Conservation (phyloP, 1,140 invertebrate genomes). For the Harpegnathos saltator region DNA sequence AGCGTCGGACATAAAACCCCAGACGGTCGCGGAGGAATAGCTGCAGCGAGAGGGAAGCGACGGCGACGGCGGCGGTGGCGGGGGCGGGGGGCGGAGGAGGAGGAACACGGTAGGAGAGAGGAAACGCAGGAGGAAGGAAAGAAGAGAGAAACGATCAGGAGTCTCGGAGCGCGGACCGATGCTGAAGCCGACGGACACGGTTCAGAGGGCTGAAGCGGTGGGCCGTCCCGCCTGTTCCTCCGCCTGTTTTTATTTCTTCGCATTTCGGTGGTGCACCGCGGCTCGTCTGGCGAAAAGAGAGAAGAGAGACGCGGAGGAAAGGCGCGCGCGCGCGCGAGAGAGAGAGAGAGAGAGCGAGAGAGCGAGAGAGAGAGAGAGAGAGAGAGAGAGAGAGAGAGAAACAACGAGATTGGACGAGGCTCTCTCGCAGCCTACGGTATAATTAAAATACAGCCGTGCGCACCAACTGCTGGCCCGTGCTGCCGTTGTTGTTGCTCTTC, state of each 20-base stretch:
- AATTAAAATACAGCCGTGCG: slow-evolving; percentile 85
- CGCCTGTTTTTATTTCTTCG: slow-evolving; percentile 77
- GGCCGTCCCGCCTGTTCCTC: slow-evolving; percentile 77
- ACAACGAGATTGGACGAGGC: slow-evolving; percentile 77
- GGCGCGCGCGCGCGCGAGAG: slow-evolving; percentile 23
- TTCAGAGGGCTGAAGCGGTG: slow-evolving; percentile 80
- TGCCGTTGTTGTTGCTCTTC: slow-evolving; percentile 69
- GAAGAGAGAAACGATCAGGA: slow-evolving; percentile 67
- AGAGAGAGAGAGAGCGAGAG: slow-evolving; percentile 40
- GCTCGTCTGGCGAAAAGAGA: slow-evolving; percentile 66
- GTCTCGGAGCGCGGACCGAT: slow-evolving; percentile 71
- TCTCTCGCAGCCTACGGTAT: slow-evolving; percentile 79
- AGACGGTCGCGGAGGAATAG: slow-evolving; percentile 27
- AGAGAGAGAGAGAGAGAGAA: slow-evolving; percentile 53
- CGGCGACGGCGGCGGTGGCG: no score
- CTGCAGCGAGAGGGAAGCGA: slow-evolving; percentile 18
- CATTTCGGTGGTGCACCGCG: slow-evolving; percentile 77
- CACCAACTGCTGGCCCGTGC: slow-evolving; percentile 78
- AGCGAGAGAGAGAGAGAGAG: slow-evolving; percentile 60
- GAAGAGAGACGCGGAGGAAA: slow-evolving; percentile 50
- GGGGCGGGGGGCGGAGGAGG: no score
- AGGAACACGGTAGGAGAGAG: slow-evolving; percentile 7
- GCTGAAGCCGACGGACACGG: slow-evolving; percentile 74
- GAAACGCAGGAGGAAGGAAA: slow-evolving; percentile 66
- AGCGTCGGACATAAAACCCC: slow-evolving; percentile 32